Base-by-base conservation (phyloP, 2,888 invertebrate genomes). In the Protodeltote pygarga region DNA sequence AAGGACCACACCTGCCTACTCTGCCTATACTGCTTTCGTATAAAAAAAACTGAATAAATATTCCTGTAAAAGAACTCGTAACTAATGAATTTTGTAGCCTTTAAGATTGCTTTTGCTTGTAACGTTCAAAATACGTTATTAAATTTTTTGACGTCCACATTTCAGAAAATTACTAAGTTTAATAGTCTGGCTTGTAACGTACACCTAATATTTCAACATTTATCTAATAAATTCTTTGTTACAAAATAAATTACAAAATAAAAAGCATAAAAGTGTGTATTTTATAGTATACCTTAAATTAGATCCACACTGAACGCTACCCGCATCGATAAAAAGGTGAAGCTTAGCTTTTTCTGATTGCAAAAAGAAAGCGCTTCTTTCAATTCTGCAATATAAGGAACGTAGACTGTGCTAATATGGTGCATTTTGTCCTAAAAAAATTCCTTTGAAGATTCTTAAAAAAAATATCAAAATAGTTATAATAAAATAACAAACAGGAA, bases 341-440 rank as follows among this genome's bases (percentile, higher is more conserved):
- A 55, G 50, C 61, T 66, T 70, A 61, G 72, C 66, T 65, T 67
- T 69, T 74, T 72, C 73, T 71, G 73, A 73, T 75, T 73, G 64
- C 68, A 66, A 65, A 76, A 71, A 71, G 65, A 59, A 59, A 48
- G 15, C 14, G 44, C 42, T 52, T 34, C 44, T 57, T 63, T 42
- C 58, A 58, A 48, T 65, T 47, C 45, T 55, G 55, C 32, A 53
- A 53, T 47, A 38, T 35, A 48, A 49, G 40, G 52, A 54, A 47
- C 20, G 23, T 31, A 40, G 13, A 48, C 11, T 16, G 10, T 35
- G 15, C 19, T 28, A 34, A 34, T 35, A 28, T 14, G 19, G 19
- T 57, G 47, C 47, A 61, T 13, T 28, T 34, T 4, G 16, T 46
- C 17, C 6, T 29, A 33, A 29, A 17, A 8, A 40, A n/a, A 21